Evolutionary conservation across 1,140 invertebrate species (phyloP), one percentile per base, ranked within the genome.

Genomic region (Notospermus geniculatus): DNA sequence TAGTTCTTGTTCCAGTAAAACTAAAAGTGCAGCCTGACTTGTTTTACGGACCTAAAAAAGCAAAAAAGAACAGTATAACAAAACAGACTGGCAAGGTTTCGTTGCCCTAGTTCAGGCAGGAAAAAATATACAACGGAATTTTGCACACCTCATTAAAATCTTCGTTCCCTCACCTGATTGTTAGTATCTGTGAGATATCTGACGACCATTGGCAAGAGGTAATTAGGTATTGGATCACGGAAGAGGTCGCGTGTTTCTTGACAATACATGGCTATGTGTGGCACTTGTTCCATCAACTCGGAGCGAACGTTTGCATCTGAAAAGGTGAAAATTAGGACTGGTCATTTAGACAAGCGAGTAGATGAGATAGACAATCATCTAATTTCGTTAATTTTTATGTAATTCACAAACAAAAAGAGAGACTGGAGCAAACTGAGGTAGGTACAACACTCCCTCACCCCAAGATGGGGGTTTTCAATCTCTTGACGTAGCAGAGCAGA

Each of bases 201-300:
- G 36, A 87, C 83, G 30, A 89, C 84, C 71, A 87, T 83, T 45
- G 84, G 84, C 29, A 89, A 78, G 50, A 89, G 78, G 60, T 86
- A 83, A 28, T 78, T 75, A 7, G 83, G 76, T 36, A 83, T 78
- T 28, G 85, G 66, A 58, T 78, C 69, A 17, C 79, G 71, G 54
- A 83, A 78, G 0, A 81, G 75, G 25, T 82, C 76, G 11, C 53
- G 57, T 46, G 80, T 73, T 64, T 87, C 84, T 62, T 85, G 82
- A 69, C 85, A 87, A 64, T 86, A 83, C 57, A 85, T 78, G n/a
- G 86, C 86, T 56, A 89, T 82, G 62, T 87, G 83, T 1, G 87
- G 86, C 28, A 89, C 75, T 64, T 88, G 86, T 64, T 88, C 86
- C 71, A 88, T 83, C 67, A 89, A 68, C 65, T 88, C 86, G 19